These are phyloP conservation scores for Cyanoliseus patagonus DNA, from an alignment of 2,113 vertebrate genomes.

Conservation along the genomic window DNA sequence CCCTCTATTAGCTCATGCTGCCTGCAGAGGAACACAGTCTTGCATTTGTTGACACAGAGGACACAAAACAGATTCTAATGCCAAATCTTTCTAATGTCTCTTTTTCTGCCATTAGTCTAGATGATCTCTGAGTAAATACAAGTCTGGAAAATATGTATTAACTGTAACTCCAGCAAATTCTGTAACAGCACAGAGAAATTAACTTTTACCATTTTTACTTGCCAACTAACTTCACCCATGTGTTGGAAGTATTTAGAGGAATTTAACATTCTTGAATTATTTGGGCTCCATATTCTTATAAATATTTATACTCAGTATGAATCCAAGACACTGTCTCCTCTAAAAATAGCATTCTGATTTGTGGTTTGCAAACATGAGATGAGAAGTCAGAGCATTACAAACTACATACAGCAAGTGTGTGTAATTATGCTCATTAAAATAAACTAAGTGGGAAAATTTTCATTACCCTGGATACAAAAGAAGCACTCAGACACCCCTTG, in stretches of 20 bases:
- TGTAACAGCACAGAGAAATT: neutral
- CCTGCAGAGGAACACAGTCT: neutral
- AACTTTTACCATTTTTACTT: neutral
- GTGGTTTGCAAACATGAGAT: neutral
- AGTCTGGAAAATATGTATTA: neutral
- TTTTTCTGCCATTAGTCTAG: neutral
- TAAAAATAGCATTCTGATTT: conserved; percentile 36
- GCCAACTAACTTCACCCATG: neutral
- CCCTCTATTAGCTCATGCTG: neutral
- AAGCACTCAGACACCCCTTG: neutral
- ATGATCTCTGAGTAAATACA: neutral
- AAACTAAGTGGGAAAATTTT: neutral
- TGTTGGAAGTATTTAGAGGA: conserved; percentile 21
- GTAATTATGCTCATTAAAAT: conserved; percentile 33
- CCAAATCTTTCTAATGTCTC: neutral
- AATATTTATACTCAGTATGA: conserved; percentile 34
- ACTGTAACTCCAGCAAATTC: neutral
- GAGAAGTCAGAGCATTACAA: neutral
- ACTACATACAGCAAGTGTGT: neutral
- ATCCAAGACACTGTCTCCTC: conserved; percentile 27
- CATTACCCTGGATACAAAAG: neutral
- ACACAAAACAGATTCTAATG: neutral
- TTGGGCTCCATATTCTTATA: conserved; percentile 7
- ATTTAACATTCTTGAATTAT: conserved; percentile 33
- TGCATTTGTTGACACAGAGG: neutral